Percentiles rank a stretch among this genome's conserved stretches.
These are phyloP conservation scores for Malurus alboscapulatus DNA, from an alignment of 2,113 vertebrate genomes.

Conservation along the genomic window DNA sequence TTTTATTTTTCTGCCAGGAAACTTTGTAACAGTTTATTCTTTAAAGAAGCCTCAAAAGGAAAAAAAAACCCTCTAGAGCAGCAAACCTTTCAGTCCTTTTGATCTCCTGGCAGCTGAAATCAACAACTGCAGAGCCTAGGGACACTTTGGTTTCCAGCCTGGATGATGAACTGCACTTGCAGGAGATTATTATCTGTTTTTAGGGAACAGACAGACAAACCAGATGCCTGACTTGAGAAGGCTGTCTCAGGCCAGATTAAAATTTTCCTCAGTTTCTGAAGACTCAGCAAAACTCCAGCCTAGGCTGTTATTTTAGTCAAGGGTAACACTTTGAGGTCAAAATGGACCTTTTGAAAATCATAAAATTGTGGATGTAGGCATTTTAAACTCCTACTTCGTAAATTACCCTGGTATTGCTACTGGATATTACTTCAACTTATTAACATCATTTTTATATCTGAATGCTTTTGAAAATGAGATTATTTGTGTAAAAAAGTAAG, in stretches of 20 bases:
- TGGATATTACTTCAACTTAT: neutral
- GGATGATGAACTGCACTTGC: neutral
- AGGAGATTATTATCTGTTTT: neutral
- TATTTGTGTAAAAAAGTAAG: constrained; percentile 7
- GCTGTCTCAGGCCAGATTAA: neutral
- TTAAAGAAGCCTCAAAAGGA: neutral
- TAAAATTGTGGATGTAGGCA: neutral
- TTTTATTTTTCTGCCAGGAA: neutral
- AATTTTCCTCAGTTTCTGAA: neutral
- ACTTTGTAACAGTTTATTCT: neutral
- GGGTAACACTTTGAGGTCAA: neutral
- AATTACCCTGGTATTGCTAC: neutral
- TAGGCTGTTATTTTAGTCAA: neutral
- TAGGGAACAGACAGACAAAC: neutral
- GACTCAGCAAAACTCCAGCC: neutral
- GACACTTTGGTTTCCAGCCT: neutral
- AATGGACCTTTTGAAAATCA: neutral
- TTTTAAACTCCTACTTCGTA: neutral
- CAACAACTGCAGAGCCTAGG: neutral
- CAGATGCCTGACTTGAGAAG: neutral
- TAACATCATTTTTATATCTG: neutral
- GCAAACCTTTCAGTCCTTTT: neutral
- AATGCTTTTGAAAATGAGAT: neutral
- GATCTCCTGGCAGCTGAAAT: neutral
- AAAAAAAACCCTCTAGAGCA: neutral